phyloP scores from a whole-genome alignment of 1,140 invertebrate species.

The Drosophila bocqueti region DNA sequence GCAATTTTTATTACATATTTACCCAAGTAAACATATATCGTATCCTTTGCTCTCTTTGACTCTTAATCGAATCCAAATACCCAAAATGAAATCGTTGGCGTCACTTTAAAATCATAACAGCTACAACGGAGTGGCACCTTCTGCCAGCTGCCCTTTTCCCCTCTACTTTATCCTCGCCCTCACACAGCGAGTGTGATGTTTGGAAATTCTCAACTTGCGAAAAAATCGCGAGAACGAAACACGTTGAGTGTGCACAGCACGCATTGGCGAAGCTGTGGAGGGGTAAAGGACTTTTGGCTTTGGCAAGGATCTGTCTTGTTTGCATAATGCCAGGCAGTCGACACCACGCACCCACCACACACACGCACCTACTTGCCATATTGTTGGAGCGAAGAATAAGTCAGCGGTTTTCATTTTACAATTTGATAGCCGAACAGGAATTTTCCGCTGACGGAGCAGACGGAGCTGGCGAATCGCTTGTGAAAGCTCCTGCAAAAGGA shows the following conservation, averaged over 20 bases:
- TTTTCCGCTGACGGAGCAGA: conserved; percentile 72
- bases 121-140: conserved; percentile 16
- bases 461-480: conserved; percentile 46
- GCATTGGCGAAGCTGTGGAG: conserved; percentile 19
- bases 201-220: conserved; percentile 61
- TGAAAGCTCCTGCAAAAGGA: conserved; percentile 42
- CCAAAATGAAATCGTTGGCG: conserved; percentile 21
- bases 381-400: conserved; percentile 40
- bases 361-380: conserved; percentile 8
- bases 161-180: not conserved
- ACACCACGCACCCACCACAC: conserved; percentile 24
- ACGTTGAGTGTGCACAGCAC: conserved; percentile 30
- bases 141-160: conserved; percentile 2
- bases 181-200: conserved; percentile 5
- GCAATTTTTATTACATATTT: not conserved
- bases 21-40: not conserved
- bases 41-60: too few relatives aligned
- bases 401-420: conserved; percentile 77
- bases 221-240: conserved; percentile 38
- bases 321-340: conserved; percentile 74
- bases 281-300: conserved; percentile 29
- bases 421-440: conserved; percentile 69
- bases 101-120: conserved; percentile 46
- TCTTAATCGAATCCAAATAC: conserved; percentile 5
- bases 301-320: conserved; percentile 57